Evolutionary conservation across 2,888 invertebrate genomes (phyloP), one percentile per base, ranked within the genome.

Genomic region (Platycheirus rosarum): DNA sequence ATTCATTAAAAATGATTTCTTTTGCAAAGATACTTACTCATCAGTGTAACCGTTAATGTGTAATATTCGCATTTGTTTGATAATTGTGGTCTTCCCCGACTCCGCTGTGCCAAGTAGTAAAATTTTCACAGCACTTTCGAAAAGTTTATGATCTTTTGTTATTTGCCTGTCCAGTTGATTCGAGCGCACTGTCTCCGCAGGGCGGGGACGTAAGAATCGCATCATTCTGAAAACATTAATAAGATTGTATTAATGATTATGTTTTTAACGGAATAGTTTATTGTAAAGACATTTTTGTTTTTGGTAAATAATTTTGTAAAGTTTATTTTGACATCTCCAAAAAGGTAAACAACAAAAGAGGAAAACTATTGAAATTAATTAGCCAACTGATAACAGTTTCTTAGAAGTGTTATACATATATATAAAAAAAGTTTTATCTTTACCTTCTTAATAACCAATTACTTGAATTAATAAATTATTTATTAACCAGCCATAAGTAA

Each of bases 31-130:
- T 35, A 91, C 92, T 91, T 92, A 96, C 96, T 93, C 92, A 13
- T 93, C 92, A 13, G 93, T 92, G 86, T 95, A 96, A 62, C 95
- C 96, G 87, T 95, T 94, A 4, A 96, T 93, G 87, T 96, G 96
- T 44, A 96, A 90, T 86, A 96, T 96, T 89, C 94, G 95, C 96
- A 96, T 96, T 90, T 96, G 96, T 87, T 96, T 96, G 20, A 96
- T 94, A 13, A 96, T 95, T 0, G 96, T 96, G 0, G 96, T 96
- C 89, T 96, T 96, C 0, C 96, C 96, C 8, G 95, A 95, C 87
- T 96, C 96, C 0, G 95, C 96, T 0, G 96, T 94, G 0, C 94
- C 94, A 2, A 94, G 88, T 0, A 95, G 87, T 42, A 94, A 88
- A 8, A 94, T 89, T 89, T 94, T 93, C 86, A 88, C 93, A 88